Evolutionary conservation across 2,888 invertebrate species (phyloP).

Genomic region (Nomada fabriciana): DNA sequence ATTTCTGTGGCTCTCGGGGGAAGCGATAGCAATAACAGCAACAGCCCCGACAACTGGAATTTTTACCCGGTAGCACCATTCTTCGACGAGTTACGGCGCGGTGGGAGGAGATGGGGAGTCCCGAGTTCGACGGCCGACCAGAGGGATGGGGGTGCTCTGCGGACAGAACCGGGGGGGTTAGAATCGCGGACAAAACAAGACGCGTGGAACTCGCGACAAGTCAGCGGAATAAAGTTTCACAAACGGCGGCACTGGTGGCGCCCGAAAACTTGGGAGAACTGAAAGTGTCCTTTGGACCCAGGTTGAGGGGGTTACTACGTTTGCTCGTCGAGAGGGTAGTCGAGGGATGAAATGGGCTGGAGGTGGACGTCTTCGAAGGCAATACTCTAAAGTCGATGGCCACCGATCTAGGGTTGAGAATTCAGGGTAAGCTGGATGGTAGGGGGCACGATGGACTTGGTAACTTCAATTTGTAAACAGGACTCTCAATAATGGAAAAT

Average conservation of each 20-base stretch:
- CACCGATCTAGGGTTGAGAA: conserved; percentile 24
- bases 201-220: conserved; percentile 70
- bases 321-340: background rate
- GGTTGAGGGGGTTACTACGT: conserved; percentile 44
- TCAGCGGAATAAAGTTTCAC: conserved; percentile 81
- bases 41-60: conserved; percentile 38
- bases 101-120: conserved; percentile 49
- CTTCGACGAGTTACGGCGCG: conserved; percentile 70
- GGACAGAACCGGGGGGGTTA: conserved; percentile 10
- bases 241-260: conserved; percentile 66
- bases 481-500: conserved; percentile 81
- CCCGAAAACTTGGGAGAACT: conserved; percentile 80
- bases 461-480: conserved; percentile 83
- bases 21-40: conserved; percentile 35
- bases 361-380: conserved; percentile 51
- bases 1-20: conserved; percentile 15
- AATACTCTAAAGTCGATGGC: conserved; percentile 73
- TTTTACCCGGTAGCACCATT: conserved; percentile 50
- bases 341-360: conserved; percentile 4
- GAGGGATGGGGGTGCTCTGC: conserved; percentile 12
- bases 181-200: conserved; percentile 77
- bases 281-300: conserved; percentile 68
- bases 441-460: conserved; percentile 67
- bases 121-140: conserved; percentile 71
- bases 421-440: background rate